Conservation (phyloP, 2,113 vertebrate genomes). For the Phyllostomus hastatus region DNA sequence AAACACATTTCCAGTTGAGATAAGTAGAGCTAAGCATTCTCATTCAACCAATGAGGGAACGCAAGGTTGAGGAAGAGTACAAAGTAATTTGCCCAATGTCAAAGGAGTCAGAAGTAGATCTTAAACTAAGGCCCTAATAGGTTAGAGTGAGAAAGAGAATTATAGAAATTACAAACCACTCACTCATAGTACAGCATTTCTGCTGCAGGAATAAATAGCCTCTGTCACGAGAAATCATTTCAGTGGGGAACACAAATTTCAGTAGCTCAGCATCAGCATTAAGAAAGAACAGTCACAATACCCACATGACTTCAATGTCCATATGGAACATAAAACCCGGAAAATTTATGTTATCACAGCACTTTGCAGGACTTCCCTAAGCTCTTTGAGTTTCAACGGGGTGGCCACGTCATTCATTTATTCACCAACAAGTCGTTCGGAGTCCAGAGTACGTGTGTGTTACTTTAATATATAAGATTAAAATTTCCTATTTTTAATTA, state of each 20-base stretch:
- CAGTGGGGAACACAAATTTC: not conserved
- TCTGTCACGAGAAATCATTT: not conserved
- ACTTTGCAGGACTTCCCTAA: not conserved
- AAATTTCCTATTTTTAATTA: not conserved
- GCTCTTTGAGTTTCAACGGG: not conserved
- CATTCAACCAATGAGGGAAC: constrained; percentile 10
- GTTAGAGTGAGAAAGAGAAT: constrained; percentile 28
- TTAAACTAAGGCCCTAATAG: not conserved
- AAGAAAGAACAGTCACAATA: constrained; percentile 16
- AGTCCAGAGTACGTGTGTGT: not conserved
- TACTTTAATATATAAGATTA: not conserved
- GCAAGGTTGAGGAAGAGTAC: not conserved
- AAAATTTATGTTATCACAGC: not conserved
- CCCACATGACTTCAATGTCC: not conserved
- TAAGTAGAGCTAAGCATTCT: constrained; percentile 49
- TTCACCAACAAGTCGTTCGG: not conserved
- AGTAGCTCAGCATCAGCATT: constrained; percentile 2
- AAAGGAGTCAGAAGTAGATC: constrained; percentile 19
- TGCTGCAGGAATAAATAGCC: constrained; percentile 5
- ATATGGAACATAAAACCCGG: constrained; percentile 7
- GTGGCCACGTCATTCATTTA: not conserved
- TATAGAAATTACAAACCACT: constrained; percentile 52
- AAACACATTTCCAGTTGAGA: constrained; percentile 56
- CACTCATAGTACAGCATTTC: constrained; percentile 22
- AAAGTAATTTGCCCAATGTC: constrained; percentile 49